phyloP scores from a whole-genome alignment of 1,140 invertebrate genomes.

The Drosophila athabasca region DNA sequence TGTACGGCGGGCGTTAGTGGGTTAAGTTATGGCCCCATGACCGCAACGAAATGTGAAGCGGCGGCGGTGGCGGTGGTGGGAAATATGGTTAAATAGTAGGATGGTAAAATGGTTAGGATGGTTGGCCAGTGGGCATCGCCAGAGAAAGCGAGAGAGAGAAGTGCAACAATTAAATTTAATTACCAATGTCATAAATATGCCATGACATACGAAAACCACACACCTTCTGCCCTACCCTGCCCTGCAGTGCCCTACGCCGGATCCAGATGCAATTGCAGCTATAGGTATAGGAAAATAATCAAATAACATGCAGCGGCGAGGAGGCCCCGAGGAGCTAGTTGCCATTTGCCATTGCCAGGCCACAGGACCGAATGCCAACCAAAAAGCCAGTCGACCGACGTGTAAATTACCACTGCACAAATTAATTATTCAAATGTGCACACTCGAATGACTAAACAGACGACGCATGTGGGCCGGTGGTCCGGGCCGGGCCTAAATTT shows the following conservation, averaged over 20 bases:
- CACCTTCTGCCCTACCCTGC: not conserved
- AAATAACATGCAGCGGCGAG: conserved; percentile 60
- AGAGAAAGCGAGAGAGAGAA: conserved; percentile 55
- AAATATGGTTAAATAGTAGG: too few relatives aligned
- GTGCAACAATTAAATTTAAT: conserved; percentile 82
- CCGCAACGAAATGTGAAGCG: conserved; percentile 56
- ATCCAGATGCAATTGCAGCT: conserved; percentile 35
- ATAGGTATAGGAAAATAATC: conserved; percentile 66
- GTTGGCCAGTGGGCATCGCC: conserved; percentile 21
- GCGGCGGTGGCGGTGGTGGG: not conserved
- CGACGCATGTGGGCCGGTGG: conserved; percentile 7
- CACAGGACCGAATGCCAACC: conserved; percentile 58
- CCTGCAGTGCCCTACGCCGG: not conserved
- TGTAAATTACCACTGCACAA: conserved; percentile 81
- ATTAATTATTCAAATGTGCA: conserved; percentile 82
- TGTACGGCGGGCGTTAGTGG: conserved; percentile 27
- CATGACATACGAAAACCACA: conserved; percentile 44
- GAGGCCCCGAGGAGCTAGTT: conserved; percentile 11
- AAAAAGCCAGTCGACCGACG: conserved; percentile 74
- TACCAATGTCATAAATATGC: conserved; percentile 81
- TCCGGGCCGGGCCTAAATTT: not conserved
- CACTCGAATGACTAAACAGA: conserved; percentile 75
- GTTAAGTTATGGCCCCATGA: conserved; percentile 60
- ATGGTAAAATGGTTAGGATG: too few relatives aligned
- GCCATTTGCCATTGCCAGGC: conserved; percentile 17